Evolutionary conservation across 2,888 invertebrate species (phyloP).

Genomic region (Rosalia funebris): DNA sequence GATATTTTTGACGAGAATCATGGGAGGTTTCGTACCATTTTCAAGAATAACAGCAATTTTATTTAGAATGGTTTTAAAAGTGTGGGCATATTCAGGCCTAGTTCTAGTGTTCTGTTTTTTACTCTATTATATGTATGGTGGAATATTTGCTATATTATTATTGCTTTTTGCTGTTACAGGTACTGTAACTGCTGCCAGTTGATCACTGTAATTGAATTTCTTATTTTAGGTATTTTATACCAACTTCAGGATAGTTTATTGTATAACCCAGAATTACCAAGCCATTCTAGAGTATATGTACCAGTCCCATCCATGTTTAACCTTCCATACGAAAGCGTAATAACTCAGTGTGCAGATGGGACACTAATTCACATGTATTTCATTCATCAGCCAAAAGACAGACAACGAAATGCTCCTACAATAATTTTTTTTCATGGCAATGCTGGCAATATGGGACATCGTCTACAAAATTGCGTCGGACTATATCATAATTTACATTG

Average conservation of each 20-base stretch:
- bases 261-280: slow-evolving; percentile 90
- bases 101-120: slow-evolving; percentile 79
- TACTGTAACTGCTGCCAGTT: slow-evolving; percentile 56
- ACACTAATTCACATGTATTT: slow-evolving; percentile 83
- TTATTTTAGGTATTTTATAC: slow-evolving; percentile 79
- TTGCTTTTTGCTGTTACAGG: slow-evolving; percentile 78
- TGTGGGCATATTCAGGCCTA: slow-evolving; percentile 82
- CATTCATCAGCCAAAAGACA: slow-evolving; percentile 77
- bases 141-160: slow-evolving; percentile 75
- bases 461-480: slow-evolving; percentile 81
- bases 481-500: slow-evolving; percentile 83
- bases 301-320: slow-evolving; percentile 87
- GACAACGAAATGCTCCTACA: slow-evolving; percentile 79
- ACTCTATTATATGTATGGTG: slow-evolving; percentile 86
- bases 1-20: slow-evolving; percentile 38
- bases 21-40: slow-evolving; percentile 61
- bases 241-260: slow-evolving; percentile 86
- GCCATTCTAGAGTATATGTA: slow-evolving; percentile 88
- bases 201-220: neutral
- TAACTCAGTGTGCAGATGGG: slow-evolving; percentile 80
- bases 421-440: slow-evolving; percentile 94
- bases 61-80: slow-evolving; percentile 71
- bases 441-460: slow-evolving; percentile 95
- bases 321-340: slow-evolving; percentile 86
- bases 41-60: slow-evolving; percentile 64